Evolutionary conservation across 2,113 vertebrate genomes (phyloP).

Genomic region (Aptenodytes forsteri): DNA sequence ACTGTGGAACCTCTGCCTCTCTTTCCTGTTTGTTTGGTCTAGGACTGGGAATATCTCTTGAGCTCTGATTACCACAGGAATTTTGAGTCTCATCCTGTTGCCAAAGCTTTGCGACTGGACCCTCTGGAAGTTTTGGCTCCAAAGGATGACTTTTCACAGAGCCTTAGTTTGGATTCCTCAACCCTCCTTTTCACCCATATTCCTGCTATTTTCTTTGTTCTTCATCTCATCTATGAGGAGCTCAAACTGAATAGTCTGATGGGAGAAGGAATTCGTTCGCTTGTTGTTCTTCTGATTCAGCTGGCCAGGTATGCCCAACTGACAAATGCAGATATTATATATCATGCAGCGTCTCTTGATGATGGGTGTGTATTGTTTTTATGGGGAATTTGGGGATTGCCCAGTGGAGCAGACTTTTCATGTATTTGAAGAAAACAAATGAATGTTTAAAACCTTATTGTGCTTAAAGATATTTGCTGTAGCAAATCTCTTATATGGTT

Average conservation of each 20-base stretch:
- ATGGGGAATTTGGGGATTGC: background rate
- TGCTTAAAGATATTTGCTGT: background rate
- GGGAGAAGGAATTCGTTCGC: constrained; percentile 84
- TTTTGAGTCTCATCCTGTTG: constrained; percentile 79
- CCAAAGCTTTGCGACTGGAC: constrained; percentile 76
- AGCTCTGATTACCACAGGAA: constrained; percentile 91
- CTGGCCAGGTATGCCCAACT: constrained; percentile 84
- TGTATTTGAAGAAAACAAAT: background rate
- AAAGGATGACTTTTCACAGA: constrained; percentile 71
- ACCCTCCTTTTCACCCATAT: constrained; percentile 91
- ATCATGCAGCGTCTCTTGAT: background rate
- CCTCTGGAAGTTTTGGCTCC: constrained; percentile 45
- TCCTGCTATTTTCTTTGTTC: constrained; percentile 91
- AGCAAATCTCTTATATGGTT: background rate
- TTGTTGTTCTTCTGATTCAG: constrained; percentile 91
- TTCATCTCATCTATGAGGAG: constrained; percentile 95
- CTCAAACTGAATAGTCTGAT: constrained; percentile 92
- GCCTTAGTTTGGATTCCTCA: constrained; percentile 85
- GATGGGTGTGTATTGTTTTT: background rate
- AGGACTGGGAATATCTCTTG: constrained; percentile 95
- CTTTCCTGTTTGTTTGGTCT: background rate
- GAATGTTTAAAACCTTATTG: background rate
- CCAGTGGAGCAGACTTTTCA: background rate
- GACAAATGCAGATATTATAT: accelerated
- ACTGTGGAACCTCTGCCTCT: background rate